These are phyloP conservation scores for Drosophila diplacantha DNA, from an alignment of 2,888 invertebrate genomes.

Conservation along the genomic window DNA sequence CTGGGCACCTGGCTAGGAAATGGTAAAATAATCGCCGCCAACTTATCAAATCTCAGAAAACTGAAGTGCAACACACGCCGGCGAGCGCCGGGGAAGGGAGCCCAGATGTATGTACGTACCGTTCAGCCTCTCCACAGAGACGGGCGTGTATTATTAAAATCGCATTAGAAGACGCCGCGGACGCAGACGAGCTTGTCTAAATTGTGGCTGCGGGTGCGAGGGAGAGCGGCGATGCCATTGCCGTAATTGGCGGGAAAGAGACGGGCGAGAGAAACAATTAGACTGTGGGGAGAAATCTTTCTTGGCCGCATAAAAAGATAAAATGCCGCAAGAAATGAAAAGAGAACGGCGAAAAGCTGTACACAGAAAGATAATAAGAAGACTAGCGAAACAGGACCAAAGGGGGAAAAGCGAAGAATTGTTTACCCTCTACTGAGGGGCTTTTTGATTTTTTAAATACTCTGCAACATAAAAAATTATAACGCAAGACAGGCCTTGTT, in stretches of 20 bases:
- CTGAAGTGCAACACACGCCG: conserved; percentile 53
- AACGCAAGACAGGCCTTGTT: too few relatives aligned
- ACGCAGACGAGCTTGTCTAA: conserved; percentile 59
- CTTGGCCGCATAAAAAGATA: conserved; percentile 33
- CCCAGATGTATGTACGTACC: conserved; percentile 13
- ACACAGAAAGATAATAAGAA: conserved; percentile 12
- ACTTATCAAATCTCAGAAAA: conserved; percentile 66
- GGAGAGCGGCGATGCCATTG: conserved; percentile 5
- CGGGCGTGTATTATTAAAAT: conserved; percentile 78
- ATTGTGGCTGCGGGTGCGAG: conserved; percentile 41
- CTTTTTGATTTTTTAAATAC: not conserved
- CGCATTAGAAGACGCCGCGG: conserved; percentile 76
- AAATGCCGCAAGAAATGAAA: conserved; percentile 40
- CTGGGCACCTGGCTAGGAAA: conserved; percentile 53
- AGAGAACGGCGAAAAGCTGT: conserved; percentile 11
- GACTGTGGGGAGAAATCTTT: conserved; percentile 57
- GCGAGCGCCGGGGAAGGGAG: conserved; percentile 1
- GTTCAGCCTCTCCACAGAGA: conserved; percentile 47
- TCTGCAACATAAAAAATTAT: not conserved
- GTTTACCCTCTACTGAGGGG: not conserved
- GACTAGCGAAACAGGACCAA: conserved; percentile 11
- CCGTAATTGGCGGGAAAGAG: conserved; percentile 11
- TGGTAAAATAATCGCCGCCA: conserved; percentile 69
- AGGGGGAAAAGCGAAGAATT: not conserved
- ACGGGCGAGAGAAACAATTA: conserved; percentile 52